Evolutionary conservation across 2,888 invertebrate genomes (phyloP).

Genomic region (Steinernema scapterisci): DNA sequence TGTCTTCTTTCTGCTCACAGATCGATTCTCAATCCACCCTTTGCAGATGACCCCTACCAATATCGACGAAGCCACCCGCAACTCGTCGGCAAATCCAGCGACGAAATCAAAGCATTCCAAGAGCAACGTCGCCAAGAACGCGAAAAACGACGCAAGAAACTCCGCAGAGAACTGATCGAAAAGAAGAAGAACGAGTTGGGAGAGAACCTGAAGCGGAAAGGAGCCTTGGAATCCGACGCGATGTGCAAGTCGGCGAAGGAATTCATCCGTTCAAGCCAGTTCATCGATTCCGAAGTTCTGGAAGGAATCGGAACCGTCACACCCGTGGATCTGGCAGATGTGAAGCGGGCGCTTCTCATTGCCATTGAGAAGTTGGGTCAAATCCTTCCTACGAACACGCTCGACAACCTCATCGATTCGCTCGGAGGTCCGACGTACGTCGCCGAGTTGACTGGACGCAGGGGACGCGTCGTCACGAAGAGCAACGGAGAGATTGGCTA

Average conservation of each 20-base stretch:
- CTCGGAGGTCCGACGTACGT: conserved; percentile 96
- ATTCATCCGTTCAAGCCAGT: conserved; percentile 57
- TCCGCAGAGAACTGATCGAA: conserved; percentile 46
- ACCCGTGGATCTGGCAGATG: conserved; percentile 51
- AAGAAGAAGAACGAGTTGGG: conserved; percentile 68
- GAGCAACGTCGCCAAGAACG: conserved; percentile 35
- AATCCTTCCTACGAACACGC: conserved; percentile 89
- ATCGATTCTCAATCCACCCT: no score
- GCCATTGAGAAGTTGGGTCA: conserved; percentile 85
- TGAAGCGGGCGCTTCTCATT: conserved; percentile 78
- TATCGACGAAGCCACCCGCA: neutral
- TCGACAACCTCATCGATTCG: conserved; percentile 97
- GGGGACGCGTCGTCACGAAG: conserved; percentile 79
- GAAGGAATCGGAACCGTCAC: conserved; percentile 39
- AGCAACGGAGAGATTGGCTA: conserved; percentile 48
- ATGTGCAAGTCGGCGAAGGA: conserved; percentile 45
- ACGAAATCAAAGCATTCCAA: conserved; percentile 73
- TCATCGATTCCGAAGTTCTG: conserved; percentile 48
- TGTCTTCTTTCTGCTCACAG: no score
- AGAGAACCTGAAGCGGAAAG: neutral
- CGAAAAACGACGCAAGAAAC: conserved; percentile 66
- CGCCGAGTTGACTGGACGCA: conserved; percentile 97
- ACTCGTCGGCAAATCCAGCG: conserved; percentile 73
- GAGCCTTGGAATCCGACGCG: conserved; percentile 2
- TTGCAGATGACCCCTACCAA: conserved; percentile 76